A percentile compares a stretch with the other conserved stretches of the same genome.
These are phyloP conservation scores for Agrilus biguttatus DNA, from an alignment of 2,888 invertebrate species.

Conservation along the genomic window DNA sequence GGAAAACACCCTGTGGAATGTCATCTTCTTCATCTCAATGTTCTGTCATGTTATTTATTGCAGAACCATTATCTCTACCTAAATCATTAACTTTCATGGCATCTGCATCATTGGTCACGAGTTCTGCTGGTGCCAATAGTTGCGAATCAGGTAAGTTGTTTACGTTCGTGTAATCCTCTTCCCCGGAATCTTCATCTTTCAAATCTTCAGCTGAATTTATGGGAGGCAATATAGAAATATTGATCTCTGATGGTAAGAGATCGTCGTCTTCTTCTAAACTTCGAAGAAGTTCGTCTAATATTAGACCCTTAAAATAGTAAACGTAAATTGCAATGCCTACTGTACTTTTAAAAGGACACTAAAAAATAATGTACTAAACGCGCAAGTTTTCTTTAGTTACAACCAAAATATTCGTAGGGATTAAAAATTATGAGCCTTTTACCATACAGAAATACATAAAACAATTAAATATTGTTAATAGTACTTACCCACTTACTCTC, in stretches of 20 bases:
- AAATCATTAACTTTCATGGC: background rate
- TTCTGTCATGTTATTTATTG: too few relatives aligned
- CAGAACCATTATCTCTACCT: background rate
- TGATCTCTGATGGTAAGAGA: conserved; percentile 1
- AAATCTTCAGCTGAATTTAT: conserved; percentile 6
- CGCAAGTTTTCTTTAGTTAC: too few relatives aligned
- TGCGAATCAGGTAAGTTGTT: conserved; percentile 7
- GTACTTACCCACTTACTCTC: too few relatives aligned
- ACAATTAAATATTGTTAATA: too few relatives aligned
- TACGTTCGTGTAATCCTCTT: conserved; percentile 6
- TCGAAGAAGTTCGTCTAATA: conserved; percentile 2
- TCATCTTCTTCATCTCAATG: too few relatives aligned
- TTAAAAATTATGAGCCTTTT: too few relatives aligned
- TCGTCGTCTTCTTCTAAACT: conserved; percentile 8
- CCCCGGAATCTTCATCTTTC: conserved; percentile 9
- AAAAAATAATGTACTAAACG: background rate
- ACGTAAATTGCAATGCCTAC: background rate
- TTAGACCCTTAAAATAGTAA: conserved; percentile 3
- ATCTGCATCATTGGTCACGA: conserved; percentile 1
- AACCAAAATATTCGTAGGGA: too few relatives aligned
- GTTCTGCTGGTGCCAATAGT: conserved; percentile 6
- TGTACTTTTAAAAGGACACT: background rate
- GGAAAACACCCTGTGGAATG: background rate
- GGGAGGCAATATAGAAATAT: conserved; percentile 6
- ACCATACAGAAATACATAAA: too few relatives aligned